A percentile compares a stretch with the other conserved stretches of the same genome.
phyloP scores from a whole-genome alignment of 2,888 invertebrate species.

The Cerastis leucographa region DNA sequence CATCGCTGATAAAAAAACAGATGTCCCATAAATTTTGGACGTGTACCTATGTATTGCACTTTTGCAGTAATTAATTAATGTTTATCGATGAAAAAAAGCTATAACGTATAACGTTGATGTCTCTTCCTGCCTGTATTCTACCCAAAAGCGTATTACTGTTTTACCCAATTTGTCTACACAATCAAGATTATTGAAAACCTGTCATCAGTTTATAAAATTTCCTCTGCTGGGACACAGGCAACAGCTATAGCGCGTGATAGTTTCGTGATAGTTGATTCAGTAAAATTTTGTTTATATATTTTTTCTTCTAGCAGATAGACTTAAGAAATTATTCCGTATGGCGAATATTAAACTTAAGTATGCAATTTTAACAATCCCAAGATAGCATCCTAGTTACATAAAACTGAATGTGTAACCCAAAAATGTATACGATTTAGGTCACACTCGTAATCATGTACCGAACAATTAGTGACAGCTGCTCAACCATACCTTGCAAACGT shows the following conservation, averaged over 20 bases:
- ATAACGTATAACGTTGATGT: no score
- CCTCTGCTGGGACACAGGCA: not conserved
- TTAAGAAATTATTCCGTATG: not conserved
- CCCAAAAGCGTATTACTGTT: not conserved
- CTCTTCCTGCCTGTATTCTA: not conserved
- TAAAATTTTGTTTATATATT: no score
- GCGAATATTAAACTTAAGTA: not conserved
- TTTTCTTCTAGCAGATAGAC: no score
- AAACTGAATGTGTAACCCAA: constrained; percentile 4
- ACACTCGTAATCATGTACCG: constrained; percentile 47
- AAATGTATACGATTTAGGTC: constrained; percentile 35
- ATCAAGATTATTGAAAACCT: not conserved
- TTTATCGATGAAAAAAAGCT: no score
- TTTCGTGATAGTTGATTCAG: no score
- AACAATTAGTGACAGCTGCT: constrained; percentile 57
- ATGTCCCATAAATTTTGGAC: no score
- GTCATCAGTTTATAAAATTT: not conserved
- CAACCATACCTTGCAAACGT: constrained; percentile 49
- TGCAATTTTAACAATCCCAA: not conserved
- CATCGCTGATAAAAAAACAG: no score
- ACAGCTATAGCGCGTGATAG: no score
- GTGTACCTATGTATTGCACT: no score
- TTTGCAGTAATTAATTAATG: no score
- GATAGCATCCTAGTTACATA: not conserved
- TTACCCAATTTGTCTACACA: not conserved